Evolutionary conservation across 2,888 invertebrate species (phyloP), one percentile per base, ranked within the genome.

Genomic region (Synergus itoensis): DNA sequence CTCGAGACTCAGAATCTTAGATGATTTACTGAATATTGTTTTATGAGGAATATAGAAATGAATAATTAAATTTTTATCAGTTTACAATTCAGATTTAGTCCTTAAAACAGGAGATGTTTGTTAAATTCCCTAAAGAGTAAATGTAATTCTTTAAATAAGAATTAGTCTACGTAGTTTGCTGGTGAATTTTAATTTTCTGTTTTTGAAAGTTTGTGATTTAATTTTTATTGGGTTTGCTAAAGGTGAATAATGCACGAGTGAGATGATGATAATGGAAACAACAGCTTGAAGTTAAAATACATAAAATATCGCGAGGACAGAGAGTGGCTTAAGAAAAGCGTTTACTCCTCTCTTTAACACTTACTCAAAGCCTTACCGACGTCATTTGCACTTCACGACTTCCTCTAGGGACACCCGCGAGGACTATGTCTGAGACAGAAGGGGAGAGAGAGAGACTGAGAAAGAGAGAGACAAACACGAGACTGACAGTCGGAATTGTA

Each of bases 401-500:
- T 83, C 80, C 81, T 82, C 78, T 80, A 81, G 79, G 80, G 82
- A 82, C 75, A 83, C 83, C 81, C 82, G 16, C 83, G 81, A 81
- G 80, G 67, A 83, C 82, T 79, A 80, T 79, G 79, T 82, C 77
- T 76, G 80, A 81, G 82, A 81, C 76, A 78, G 80, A 80, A 81
- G 81, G 83, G 85, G 84, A 84, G 84, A 83, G 83, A 82, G 85
- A 84, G 82, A 81, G 36, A 53, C 48, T 48, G 69, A 69, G 45
- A 45, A 83, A 80, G 81, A 76, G 64, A 57, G 77, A 80, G 83
- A 11, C 73, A 53, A 87, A 87, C 87, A 80, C 83, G 79, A 84
- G 86, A 86, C 86, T 89, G 89, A 89, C 88, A 88, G 84, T 84
- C 84, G 86, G 87, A 88, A 88, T 89, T 89, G 87, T 88, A 88